Conservation (phyloP, 2,888 invertebrate species). For the Drosophila meridiana region DNA sequence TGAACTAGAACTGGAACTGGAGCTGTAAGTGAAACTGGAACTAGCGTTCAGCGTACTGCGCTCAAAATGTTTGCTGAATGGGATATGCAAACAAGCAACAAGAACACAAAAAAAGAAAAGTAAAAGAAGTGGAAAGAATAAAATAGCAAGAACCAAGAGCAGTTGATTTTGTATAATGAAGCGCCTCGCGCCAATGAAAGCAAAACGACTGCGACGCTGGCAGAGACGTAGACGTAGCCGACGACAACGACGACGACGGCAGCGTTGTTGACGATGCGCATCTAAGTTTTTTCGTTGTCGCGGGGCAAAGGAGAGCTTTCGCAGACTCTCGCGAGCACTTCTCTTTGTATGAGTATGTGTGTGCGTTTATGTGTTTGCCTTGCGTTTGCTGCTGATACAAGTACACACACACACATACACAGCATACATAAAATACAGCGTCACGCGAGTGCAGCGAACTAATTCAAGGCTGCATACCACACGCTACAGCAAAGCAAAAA, state of each 20-base stretch:
- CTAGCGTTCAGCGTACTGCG: conserved; percentile 39
- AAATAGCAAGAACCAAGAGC: conserved; percentile 36
- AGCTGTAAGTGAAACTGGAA: conserved; percentile 11
- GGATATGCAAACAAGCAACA: conserved; percentile 74
- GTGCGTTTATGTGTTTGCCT: conserved; percentile 41
- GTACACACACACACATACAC: conserved; percentile 27
- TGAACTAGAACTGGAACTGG: not conserved
- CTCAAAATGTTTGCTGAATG: conserved; percentile 65
- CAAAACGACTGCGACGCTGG: conserved; percentile 39
- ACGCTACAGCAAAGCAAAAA: conserved; percentile 75
- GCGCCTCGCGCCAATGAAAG: conserved; percentile 69
- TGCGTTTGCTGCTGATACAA: conserved; percentile 41
- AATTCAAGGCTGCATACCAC: conserved; percentile 86
- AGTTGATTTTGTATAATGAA: conserved; percentile 60
- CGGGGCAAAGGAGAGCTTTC: conserved; percentile 52
- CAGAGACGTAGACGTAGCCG: conserved; percentile 28
- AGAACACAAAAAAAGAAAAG: conserved; percentile 4
- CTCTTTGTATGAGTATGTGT: conserved; percentile 7
- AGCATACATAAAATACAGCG: conserved; percentile 68
- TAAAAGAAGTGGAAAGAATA: conserved; percentile 12
- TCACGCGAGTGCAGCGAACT: conserved; percentile 85
- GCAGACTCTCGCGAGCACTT: conserved; percentile 58
- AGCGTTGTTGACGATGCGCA: conserved; percentile 57
- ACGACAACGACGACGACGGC: conserved; percentile 35
- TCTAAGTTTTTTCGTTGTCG: conserved; percentile 55